A percentile compares a stretch with the other conserved stretches of the same genome.
Conservation (phyloP, 2,797 vertebrate genomes). For the Morelia viridis region DNA sequence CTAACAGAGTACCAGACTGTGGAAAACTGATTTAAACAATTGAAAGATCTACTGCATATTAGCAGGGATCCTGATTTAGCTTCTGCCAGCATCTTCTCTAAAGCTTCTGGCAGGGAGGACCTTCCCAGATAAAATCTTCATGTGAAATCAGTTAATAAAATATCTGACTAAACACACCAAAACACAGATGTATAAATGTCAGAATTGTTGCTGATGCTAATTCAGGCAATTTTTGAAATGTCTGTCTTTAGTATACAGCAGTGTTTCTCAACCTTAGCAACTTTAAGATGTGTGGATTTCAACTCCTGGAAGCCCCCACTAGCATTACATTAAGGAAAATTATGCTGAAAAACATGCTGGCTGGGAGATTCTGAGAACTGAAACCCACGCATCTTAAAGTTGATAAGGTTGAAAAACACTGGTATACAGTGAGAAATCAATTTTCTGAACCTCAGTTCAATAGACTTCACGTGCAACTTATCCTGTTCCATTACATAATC, state of each 20-base stretch:
- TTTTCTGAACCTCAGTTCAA: background rate
- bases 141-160: slow-evolving; percentile 14
- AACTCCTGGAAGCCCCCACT: background rate
- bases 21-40: background rate
- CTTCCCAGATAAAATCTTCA: background rate
- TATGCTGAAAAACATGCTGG: background rate
- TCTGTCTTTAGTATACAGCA: background rate
- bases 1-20: background rate
- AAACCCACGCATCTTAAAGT: background rate
- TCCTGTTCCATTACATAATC: background rate
- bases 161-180: slow-evolving; percentile 7
- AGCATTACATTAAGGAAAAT: background rate
- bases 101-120: background rate
- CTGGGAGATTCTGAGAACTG: background rate
- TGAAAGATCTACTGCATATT: background rate
- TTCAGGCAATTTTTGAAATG: background rate
- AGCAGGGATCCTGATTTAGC: background rate
- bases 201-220: background rate
- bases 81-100: background rate
- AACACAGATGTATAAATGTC: background rate
- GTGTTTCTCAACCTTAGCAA: no score
- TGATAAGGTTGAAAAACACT: no score
- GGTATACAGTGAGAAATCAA: background rate
- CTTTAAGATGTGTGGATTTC: background rate
- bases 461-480: background rate